Evolutionary conservation across 2,888 invertebrate species (phyloP), one percentile per base, ranked within the genome.

Genomic region (Hypsopygia costalis): DNA sequence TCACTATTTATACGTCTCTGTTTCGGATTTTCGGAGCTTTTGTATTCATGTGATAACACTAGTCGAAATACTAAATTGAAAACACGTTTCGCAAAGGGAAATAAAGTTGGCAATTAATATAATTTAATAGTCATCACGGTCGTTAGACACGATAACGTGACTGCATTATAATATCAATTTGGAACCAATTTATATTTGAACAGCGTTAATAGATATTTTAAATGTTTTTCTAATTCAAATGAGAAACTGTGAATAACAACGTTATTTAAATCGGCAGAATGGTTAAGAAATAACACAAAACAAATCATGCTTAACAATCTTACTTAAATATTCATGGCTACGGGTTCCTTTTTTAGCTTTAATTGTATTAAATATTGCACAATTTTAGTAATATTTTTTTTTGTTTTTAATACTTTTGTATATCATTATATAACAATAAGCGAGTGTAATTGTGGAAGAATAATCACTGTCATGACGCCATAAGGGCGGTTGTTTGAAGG

Each of bases 71-170:
- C 7, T 25, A 25, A 25, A 25, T 25, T 25, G 25, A 25, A 41
- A 43, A 40, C 41, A 36, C 49, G 49, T 42, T 35, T 54, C 46
- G 57, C 57, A 53, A 56, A 58, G 55, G 58, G 60, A 55, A 55
- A 63, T 55, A 50, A 55, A 38, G 11, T n/a, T 33, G 20, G 20
- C 25, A 25, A 25, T 25, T 8, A 25, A 25, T 8, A 4, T 25
- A 25, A 11, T 25, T 21, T 11, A 11, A 25, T 22, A 11, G 10
- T 34, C 22, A 30, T 30, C 11, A 31, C 31, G 25, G 33, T 12
- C 28, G 28, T 36, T 28, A 12, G 8, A 36, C 28, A 36, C 27
- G 9, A 16, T 16, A 20, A 12, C 36, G 11, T 29, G 36, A 36
- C 36, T 25, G 29, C 6, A 36, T 36, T 36, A 28, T 36, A 36